Evolutionary conservation across 2,888 invertebrate genomes (phyloP).

Genomic region (Digitonthophagus gazella): DNA sequence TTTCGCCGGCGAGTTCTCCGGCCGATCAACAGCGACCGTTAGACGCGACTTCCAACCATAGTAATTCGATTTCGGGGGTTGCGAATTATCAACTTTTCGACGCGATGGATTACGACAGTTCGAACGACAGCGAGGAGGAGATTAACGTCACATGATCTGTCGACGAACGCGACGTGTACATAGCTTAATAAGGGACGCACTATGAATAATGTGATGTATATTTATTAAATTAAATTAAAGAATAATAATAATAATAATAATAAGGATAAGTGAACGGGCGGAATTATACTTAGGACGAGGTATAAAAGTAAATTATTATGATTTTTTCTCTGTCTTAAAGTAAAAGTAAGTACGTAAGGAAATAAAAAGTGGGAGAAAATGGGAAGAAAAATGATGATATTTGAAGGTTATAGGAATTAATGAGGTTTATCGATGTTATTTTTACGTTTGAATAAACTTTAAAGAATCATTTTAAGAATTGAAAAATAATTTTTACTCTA

Average conservation of each 20-base stretch:
- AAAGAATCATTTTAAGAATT: too few relatives aligned
- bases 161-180: not conserved
- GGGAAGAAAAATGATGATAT: too few relatives aligned
- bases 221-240: not conserved
- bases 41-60: slow-evolving; percentile 17
- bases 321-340: too few relatives aligned
- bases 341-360: too few relatives aligned
- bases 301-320: too few relatives aligned
- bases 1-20: slow-evolving; percentile 54
- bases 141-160: slow-evolving; percentile 82
- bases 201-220: not conserved
- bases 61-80: slow-evolving; percentile 21
- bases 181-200: not conserved
- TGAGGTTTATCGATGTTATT: too few relatives aligned
- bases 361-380: too few relatives aligned
- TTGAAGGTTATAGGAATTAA: too few relatives aligned
- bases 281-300: too few relatives aligned
- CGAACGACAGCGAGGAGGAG: slow-evolving; percentile 72
- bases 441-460: too few relatives aligned
- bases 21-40: slow-evolving; percentile 39
- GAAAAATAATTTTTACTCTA: too few relatives aligned
- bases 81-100: slow-evolving; percentile 48
- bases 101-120: slow-evolving; percentile 54
- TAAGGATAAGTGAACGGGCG: too few relatives aligned
- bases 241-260: not conserved